phyloP scores from a whole-genome alignment of 2,113 vertebrate species.

The Mesoclemmys tuberculata region DNA sequence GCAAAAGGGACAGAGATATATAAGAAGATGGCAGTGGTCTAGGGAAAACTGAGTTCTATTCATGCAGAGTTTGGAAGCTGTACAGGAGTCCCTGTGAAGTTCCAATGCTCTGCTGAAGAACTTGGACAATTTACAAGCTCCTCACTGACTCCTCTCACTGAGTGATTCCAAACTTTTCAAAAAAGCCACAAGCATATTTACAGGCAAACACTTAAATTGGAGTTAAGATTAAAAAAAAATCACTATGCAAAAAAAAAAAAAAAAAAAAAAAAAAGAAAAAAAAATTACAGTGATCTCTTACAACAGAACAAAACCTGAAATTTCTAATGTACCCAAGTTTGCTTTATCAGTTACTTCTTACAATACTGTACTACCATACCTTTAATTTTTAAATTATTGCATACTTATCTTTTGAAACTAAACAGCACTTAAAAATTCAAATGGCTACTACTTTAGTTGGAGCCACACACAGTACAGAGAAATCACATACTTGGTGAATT shows the following conservation, averaged over 20 bases:
- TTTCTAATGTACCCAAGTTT: not conserved
- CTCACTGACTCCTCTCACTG: not conserved
- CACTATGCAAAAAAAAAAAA: accelerated
- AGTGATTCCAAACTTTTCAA: not conserved
- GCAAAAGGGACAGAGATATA: not conserved
- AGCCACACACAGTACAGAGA: not conserved
- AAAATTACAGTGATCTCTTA: too few relatives aligned
- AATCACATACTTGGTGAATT: not conserved
- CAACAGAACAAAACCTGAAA: not conserved
- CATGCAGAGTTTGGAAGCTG: not conserved
- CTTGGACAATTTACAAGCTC: accelerated
- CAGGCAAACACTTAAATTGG: not conserved
- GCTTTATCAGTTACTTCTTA: not conserved
- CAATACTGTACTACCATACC: not conserved
- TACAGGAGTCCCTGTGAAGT: not conserved
- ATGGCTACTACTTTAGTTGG: not conserved
- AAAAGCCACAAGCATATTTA: not conserved
- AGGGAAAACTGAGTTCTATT: not conserved
- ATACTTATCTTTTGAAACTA: not conserved
- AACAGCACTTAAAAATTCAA: not conserved
- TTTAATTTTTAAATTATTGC: not conserved
- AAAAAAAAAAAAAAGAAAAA: too few relatives aligned
- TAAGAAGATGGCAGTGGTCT: not conserved
- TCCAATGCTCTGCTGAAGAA: not conserved
- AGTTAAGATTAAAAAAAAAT: not conserved